Evolutionary conservation across 2,888 invertebrate genomes (phyloP), one percentile per base, ranked within the genome.

Genomic region (Eilema depressum): DNA sequence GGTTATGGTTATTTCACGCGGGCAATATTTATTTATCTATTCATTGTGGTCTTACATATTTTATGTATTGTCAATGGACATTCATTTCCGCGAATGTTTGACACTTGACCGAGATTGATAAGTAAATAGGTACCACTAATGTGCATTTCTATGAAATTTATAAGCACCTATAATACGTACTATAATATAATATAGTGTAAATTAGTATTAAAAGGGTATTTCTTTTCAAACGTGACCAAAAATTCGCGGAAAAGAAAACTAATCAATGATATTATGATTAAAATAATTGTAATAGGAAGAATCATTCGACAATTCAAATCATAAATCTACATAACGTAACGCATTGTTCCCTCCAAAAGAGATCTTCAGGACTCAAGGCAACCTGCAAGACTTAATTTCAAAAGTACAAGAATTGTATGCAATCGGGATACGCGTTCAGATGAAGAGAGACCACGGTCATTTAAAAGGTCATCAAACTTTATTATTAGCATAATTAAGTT

Each of bases 71-170:
- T 53, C 53, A n/a, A 53, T 10, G 20, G n/a, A n/a, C 53, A 53
- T 53, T 53, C n/a, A 10, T 53, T 53, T n/a, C 53, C 53, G 53
- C 53, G 53, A 53, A 53, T n/a, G 53, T n/a, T n/a, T 53, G 53
- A 53, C 53, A 53, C 53, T 53, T 53, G 53, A 53, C 53, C 53
- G 53, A 53, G n/a, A 53, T 53, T 53, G 53, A 53, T 53, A 53
- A 53, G 53, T 53, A 59, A 59, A 59, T 59, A 59, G 26, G 25
- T 26, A 26, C 53, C 53, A 20, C 7, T n/a, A 53, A 53, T 53
- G 53, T 53, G 53, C 53, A 53, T n/a, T 53, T 53, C 53, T 53
- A 10, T 53, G n/a, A 53, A n/a, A 53, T 53, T 47, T 53, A 53
- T 41, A 33, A 33, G 10, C 8, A 17, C 3, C 4, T 41, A 41